Evolutionary conservation across 2,113 vertebrate species (phyloP).

Genomic region (Gymnocephalus cernua): DNA sequence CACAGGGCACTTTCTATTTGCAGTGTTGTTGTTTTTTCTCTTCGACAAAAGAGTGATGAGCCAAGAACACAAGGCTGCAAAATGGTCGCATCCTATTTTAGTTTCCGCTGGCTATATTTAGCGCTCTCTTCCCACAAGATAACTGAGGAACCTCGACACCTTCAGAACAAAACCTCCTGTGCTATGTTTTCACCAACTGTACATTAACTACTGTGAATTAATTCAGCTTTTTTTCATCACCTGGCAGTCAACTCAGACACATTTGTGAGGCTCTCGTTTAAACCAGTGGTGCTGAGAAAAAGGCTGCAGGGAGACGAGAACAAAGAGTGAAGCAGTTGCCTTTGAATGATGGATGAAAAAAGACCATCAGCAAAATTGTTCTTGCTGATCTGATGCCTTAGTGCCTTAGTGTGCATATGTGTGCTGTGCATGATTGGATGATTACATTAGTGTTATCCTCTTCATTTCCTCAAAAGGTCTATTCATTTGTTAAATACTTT

Average conservation of each 20-base stretch:
- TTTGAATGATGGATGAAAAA: constrained; percentile 59
- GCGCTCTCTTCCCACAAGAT: constrained; percentile 51
- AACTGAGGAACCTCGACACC: constrained; percentile 40
- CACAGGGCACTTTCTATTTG: constrained; percentile 52
- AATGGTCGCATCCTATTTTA: constrained; percentile 61
- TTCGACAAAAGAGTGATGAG: constrained; percentile 45
- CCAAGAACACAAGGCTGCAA: constrained; percentile 62
- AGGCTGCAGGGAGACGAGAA: constrained; percentile 37
- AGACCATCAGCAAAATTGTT: constrained; percentile 63
- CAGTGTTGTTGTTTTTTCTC: background rate
- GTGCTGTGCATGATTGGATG: constrained; percentile 63
- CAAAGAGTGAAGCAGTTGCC: constrained; percentile 44
- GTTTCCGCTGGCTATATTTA: constrained; percentile 62
- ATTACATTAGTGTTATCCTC: constrained; percentile 55
- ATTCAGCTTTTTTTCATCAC: constrained; percentile 3
- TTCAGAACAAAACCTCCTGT: constrained; percentile 36
- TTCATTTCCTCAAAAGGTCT: constrained; percentile 52
- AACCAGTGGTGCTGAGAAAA: constrained; percentile 28
- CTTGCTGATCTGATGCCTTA: constrained; percentile 60
- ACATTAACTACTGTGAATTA: background rate
- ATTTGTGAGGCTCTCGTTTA: constrained; percentile 10
- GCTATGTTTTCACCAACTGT: constrained; percentile 27
- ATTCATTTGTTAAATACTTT: constrained; percentile 18
- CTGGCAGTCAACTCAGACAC: constrained; percentile 6
- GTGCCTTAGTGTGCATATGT: constrained; percentile 47